phyloP scores from a whole-genome alignment of 1,140 invertebrate species.

The Helicoverpa zea region DNA sequence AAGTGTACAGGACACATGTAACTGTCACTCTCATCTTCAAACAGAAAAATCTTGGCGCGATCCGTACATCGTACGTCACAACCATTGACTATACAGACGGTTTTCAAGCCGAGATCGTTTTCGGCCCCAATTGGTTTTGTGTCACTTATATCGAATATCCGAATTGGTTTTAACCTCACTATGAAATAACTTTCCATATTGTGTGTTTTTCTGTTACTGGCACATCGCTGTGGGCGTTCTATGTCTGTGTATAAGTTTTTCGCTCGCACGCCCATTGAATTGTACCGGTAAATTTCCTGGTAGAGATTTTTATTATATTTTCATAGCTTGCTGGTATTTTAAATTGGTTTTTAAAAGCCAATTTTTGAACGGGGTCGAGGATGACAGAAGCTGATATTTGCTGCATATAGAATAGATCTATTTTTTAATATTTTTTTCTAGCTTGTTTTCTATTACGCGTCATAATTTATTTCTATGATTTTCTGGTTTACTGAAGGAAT shows the following conservation, averaged over 20 bases:
- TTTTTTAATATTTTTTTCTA: background rate
- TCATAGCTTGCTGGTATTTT: constrained; percentile 15
- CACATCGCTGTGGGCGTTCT: constrained; percentile 10
- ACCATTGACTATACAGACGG: constrained; percentile 59
- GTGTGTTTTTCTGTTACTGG: constrained; percentile 33
- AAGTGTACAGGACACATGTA: no score
- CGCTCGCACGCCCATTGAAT: background rate
- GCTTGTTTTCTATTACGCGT: background rate
- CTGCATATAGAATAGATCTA: background rate
- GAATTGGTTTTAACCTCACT: constrained; percentile 79
- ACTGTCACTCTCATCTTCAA: no score
- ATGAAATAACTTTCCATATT: constrained; percentile 70
- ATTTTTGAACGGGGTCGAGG: background rate
- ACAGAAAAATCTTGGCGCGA: background rate
- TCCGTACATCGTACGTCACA: background rate
- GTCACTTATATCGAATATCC: constrained; percentile 74
- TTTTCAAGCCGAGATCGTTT: constrained; percentile 62
- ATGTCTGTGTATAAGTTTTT: constrained; percentile 40
- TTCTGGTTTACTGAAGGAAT: no score
- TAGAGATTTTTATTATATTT: constrained; percentile 13
- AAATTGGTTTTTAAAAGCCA: constrained; percentile 35
- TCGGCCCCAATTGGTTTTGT: constrained; percentile 76
- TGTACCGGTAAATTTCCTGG: constrained; percentile 6
- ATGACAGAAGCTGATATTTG: background rate
- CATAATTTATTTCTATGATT: background rate